A percentile compares a stretch with the other conserved stretches of the same genome.
phyloP scores from a whole-genome alignment of 2,113 vertebrate species.

The Echinops telfairi region DNA sequence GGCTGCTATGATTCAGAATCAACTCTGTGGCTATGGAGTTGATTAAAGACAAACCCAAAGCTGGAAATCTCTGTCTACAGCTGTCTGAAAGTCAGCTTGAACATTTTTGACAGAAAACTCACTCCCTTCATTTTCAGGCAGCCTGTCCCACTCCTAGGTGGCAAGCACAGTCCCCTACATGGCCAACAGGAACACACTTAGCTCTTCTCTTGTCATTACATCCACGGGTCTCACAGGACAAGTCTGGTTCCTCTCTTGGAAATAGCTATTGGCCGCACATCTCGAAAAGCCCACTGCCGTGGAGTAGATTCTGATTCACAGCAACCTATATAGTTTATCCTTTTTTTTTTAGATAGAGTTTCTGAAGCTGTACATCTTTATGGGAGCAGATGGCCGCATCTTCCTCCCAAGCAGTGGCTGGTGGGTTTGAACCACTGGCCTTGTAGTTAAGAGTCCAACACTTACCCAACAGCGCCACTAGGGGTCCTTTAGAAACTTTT shows the following conservation, averaged over 20 bases:
- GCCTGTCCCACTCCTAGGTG: background rate
- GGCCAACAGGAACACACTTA: background rate
- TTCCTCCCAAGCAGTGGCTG: too few species aligned
- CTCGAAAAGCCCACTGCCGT: background rate
- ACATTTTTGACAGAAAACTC: slow-evolving; percentile 9
- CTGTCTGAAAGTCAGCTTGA: background rate
- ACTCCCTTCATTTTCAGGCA: background rate
- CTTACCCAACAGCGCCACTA: too few species aligned
- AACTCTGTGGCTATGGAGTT: background rate
- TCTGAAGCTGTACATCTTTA: too few species aligned
- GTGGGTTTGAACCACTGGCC: too few species aligned
- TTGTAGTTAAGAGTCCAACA: too few species aligned
- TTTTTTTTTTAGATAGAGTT: too few species aligned
- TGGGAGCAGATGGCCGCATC: too few species aligned
- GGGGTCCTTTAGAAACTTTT: background rate
- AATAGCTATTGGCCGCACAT: background rate
- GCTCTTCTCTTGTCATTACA: background rate
- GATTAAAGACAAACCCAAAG: background rate
- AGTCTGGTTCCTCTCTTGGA: background rate
- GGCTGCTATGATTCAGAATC: background rate
- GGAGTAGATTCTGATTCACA: too few species aligned
- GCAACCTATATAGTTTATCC: too few species aligned
- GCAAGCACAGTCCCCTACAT: background rate
- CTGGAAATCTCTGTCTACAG: background rate
- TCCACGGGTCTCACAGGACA: background rate